Conservation (phyloP, 2,888 invertebrate genomes). For the Stomorhina lunata region DNA sequence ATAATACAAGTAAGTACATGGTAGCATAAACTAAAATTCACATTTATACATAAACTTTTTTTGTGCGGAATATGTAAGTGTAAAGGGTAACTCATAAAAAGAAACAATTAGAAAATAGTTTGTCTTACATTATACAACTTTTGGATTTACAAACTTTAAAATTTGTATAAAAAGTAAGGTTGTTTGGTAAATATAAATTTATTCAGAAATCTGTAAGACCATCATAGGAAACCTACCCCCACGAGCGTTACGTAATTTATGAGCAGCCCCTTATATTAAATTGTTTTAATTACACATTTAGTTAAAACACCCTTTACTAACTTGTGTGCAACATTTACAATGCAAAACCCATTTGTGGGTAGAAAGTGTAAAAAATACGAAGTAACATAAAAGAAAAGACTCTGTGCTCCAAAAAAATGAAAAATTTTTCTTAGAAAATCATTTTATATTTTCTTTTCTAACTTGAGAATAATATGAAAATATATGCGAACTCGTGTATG, state of each 20-base stretch:
- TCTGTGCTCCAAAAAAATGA: slow-evolving; percentile 32
- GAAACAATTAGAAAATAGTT: not conserved
- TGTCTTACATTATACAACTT: too few species aligned
- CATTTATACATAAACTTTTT: not conserved
- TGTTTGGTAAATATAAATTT: too few species aligned
- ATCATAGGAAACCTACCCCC: too few species aligned
- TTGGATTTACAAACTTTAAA: too few species aligned
- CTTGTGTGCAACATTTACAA: slow-evolving; percentile 53
- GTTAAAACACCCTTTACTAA: not conserved
- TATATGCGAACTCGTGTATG: not conserved
- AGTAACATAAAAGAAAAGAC: slow-evolving; percentile 9
- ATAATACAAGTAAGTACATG: slow-evolving; percentile 24
- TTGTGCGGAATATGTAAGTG: not conserved
- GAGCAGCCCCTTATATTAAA: too few species aligned
- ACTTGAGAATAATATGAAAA: slow-evolving; percentile 28
- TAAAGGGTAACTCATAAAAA: not conserved
- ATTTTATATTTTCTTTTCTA: slow-evolving; percentile 14
- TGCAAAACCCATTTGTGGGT: slow-evolving; percentile 61
- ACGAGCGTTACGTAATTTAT: too few species aligned
- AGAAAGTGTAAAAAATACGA: slow-evolving; percentile 39
- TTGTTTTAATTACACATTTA: too few species aligned
- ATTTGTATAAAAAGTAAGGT: too few species aligned
- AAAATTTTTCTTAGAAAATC: slow-evolving; percentile 25
- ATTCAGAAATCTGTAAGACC: too few species aligned
- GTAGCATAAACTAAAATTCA: not conserved